Conservation (phyloP, 2,113 vertebrate genomes). For the Cochlearius cochlearius region DNA sequence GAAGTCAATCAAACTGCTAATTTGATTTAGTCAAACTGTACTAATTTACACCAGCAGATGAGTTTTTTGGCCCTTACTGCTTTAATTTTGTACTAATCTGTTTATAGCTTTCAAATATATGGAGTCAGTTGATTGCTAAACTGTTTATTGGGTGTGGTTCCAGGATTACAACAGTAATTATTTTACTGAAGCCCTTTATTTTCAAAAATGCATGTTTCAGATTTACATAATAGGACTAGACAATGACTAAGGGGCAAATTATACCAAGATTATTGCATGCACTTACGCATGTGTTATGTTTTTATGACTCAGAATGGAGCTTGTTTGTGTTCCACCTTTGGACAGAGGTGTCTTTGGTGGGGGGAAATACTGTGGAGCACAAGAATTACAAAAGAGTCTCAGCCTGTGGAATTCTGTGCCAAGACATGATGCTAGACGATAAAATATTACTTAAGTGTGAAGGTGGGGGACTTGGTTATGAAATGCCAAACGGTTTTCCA, state of each 20-base stretch:
- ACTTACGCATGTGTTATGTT: constrained; percentile 74
- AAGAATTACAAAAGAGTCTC: constrained; percentile 59
- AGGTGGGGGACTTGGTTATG: constrained; percentile 34
- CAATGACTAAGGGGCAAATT: constrained; percentile 84
- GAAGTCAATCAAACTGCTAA: constrained; percentile 53
- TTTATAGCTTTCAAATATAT: constrained; percentile 65
- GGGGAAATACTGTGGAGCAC: neutral
- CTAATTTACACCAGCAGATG: constrained; percentile 32
- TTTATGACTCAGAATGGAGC: constrained; percentile 70
- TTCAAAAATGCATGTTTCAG: constrained; percentile 74
- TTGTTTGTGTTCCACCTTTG: constrained; percentile 74
- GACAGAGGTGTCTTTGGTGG: constrained; percentile 57
- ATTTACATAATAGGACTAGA: constrained; percentile 82
- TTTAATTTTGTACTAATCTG: constrained; percentile 51
- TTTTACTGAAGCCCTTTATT: constrained; percentile 67
- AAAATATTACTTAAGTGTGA: constrained; percentile 37
- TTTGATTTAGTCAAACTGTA: constrained; percentile 34
- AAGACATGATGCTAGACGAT: constrained; percentile 38
- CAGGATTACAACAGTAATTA: constrained; percentile 71
- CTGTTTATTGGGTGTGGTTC: constrained; percentile 72
- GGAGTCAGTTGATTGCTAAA: constrained; percentile 68
- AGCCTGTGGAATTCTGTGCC: constrained; percentile 38
- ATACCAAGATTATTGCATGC: constrained; percentile 75
- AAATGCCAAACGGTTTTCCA: constrained; percentile 24
- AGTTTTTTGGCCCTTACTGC: constrained; percentile 17